Percentiles rank a stretch among this genome's conserved stretches.
These are phyloP conservation scores for Bugula neritina DNA, from an alignment of 2,888 invertebrate genomes.

Conservation along the genomic window DNA sequence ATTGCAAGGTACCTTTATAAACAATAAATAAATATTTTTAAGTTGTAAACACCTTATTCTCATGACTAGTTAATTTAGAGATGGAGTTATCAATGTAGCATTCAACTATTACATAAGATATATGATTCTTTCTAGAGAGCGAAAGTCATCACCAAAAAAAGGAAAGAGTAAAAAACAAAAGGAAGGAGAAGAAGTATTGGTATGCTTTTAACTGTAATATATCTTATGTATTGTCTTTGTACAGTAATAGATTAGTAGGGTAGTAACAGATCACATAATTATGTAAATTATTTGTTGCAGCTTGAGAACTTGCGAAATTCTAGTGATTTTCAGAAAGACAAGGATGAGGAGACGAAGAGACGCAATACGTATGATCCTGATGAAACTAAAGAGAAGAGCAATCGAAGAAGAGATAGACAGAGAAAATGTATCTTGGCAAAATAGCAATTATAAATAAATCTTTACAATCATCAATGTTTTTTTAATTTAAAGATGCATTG, in stretches of 20 bases:
- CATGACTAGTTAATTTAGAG: too few relatives aligned
- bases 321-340: slow-evolving; percentile 29
- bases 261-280: too few relatives aligned
- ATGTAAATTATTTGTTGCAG: slow-evolving; percentile 2
- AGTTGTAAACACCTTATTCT: too few relatives aligned
- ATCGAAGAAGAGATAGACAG: slow-evolving; percentile 43
- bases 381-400: slow-evolving; percentile 41
- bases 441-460: too few relatives aligned
- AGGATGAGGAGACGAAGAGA: slow-evolving; percentile 38
- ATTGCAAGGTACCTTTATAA: neutral
- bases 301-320: slow-evolving; percentile 16
- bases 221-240: too few relatives aligned
- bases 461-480: too few relatives aligned
- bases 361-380: slow-evolving; percentile 49
- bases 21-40: too few relatives aligned
- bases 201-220: neutral
- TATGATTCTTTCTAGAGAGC: neutral
- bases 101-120: too few relatives aligned
- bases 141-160: slow-evolving; percentile 23
- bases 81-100: too few relatives aligned
- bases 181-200: slow-evolving; percentile 24
- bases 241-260: too few relatives aligned
- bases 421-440: slow-evolving; percentile 29
- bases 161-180: slow-evolving; percentile 1
- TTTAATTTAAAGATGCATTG: too few relatives aligned